Evolutionary conservation across 2,113 vertebrate species (phyloP), one percentile per base, ranked within the genome.

Genomic region (Atherinomorus stipes): DNA sequence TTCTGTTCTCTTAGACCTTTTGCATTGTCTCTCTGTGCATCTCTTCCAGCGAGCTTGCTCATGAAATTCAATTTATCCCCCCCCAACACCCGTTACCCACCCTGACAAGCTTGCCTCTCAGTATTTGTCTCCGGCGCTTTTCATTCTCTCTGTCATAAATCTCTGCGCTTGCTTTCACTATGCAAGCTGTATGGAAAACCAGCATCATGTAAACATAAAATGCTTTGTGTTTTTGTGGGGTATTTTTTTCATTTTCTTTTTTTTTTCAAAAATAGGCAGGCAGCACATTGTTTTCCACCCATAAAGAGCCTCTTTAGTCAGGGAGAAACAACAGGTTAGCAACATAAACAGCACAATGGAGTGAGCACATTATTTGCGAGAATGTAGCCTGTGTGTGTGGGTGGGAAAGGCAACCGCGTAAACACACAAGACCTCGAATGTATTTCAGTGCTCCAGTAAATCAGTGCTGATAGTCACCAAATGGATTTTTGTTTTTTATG

Each of bases 361-460:
- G 74, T 28, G 71, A 76, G 77, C 57, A 71, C 52, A 76, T 81
- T 84, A 61, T 81, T 71, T 67, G 72, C 64, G 77, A 58, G 63
- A 68, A 60, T 71, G 59, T 71, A 76, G 61, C 68, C 47, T 70
- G 73, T 59, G 79, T 62, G 79, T 58, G 80, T 85, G 77, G 86
- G 76, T 16, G 79, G 79, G 61, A 76, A 65, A 86, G 83, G 80
- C 86, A 65, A 85, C 19, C 57, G 18, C 38, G 76, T 81, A 86
- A 91, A 85, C 75, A 85, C 64, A 72, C 49, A 59, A 12, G 57
- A 85, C 60, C 80, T 74, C 65, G 81, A 68, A 79, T 83, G 78
- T 64, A 72, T 82, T 62, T 78, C 65, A 44, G 58, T 9, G 22
- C 53, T 52, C 26, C 40, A 47, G 38, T 47, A 71, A 73, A 76